Base-by-base conservation (phyloP, 37 sponge, comb jelly and placozoan genomes). In the Amphimedon queenslandica region DNA sequence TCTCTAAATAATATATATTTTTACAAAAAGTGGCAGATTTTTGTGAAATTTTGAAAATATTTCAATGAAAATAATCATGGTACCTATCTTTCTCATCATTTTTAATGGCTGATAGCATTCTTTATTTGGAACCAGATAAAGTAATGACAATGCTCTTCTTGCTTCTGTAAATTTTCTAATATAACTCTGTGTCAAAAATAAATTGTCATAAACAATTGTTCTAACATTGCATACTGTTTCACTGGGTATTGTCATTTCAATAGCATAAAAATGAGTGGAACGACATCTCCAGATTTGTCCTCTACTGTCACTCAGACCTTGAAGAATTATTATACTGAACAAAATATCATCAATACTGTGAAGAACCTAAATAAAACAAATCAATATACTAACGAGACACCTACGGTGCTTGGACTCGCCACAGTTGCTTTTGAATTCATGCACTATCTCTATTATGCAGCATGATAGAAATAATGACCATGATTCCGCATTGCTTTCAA, bases 271-370 rank as follows among this genome's bases (percentile, higher is more conserved):
- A 4, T 90, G 77, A 3, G 37, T 56, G 4, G 66, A 39, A 57
- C 73, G 77, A 58, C 81, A 67, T 28, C 78, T 51, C 86, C 90
- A 90, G 0, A 90, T 63, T 23, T 64, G 67, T 18, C 90, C 90
- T 33, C 60, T 58, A 25, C 58, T 72, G 57, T 90, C 82, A 58
- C 33, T 64, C 18, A 90, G 33, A 0, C 74, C 69, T 53, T 58
- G 32, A 57, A 84, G 75, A 10, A 90, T 70, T 29, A 90, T 37
- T 4, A 90, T 53, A 30, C 55, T 34, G 65, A 90, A 90, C 31
- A 84, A 69, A 2, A 84, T 57, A 25, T 71, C 39, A 30, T 77
- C 82, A 13, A 84, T 57, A 8, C 80, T 72, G 13, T 41, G 25
- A 2, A 80, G 18, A 3, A 81, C 74, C 75, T 74, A 43, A 16